A percentile compares a stretch with the other conserved stretches of the same genome.
Evolutionary conservation across 2,888 invertebrate genomes (phyloP).

Genomic region (Bombylius major): DNA sequence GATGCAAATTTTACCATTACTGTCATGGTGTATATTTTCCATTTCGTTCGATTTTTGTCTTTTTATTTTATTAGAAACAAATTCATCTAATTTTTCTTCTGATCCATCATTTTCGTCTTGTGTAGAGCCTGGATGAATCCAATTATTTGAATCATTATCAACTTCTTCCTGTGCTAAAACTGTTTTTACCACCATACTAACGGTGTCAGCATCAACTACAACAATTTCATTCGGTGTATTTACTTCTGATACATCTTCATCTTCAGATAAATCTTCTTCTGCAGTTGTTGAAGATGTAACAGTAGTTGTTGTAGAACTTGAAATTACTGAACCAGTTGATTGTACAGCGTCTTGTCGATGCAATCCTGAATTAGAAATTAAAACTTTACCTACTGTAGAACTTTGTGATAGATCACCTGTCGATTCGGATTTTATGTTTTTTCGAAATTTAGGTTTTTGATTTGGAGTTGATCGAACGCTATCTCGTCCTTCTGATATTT

Average conservation of each 20-base stretch:
- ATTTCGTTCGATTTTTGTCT: not conserved
- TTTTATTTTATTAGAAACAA: not conserved
- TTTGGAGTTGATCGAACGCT: slow-evolving; percentile 4
- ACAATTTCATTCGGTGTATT: slow-evolving; percentile 21
- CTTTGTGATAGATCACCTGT: slow-evolving; percentile 7
- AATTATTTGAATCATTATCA: slow-evolving; percentile 18
- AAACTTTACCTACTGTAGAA: not conserved
- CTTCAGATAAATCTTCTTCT: slow-evolving; percentile 9
- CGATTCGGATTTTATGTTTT: slow-evolving; percentile 30
- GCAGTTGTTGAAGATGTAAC: slow-evolving; percentile 5
- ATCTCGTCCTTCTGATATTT: slow-evolving; percentile 45
- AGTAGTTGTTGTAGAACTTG: slow-evolving; percentile 3
- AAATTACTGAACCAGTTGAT: not conserved
- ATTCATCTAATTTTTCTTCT: not conserved
- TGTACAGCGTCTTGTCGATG: not conserved
- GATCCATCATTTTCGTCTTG: not conserved
- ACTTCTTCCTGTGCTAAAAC: slow-evolving; percentile 35
- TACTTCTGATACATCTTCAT: slow-evolving; percentile 20
- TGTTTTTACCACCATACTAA: slow-evolving; percentile 45
- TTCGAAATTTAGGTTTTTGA: not conserved
- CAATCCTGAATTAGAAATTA: not conserved
- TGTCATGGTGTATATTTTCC: not conserved
- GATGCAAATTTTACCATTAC: not conserved
- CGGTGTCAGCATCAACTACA: slow-evolving; percentile 42
- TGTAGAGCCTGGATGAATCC: slow-evolving; percentile 31